Percentiles rank a stretch among this genome's conserved stretches.
These are phyloP conservation scores for Cryptoprocta ferox DNA, from an alignment of 2,797 vertebrate genomes.

Conservation along the genomic window DNA sequence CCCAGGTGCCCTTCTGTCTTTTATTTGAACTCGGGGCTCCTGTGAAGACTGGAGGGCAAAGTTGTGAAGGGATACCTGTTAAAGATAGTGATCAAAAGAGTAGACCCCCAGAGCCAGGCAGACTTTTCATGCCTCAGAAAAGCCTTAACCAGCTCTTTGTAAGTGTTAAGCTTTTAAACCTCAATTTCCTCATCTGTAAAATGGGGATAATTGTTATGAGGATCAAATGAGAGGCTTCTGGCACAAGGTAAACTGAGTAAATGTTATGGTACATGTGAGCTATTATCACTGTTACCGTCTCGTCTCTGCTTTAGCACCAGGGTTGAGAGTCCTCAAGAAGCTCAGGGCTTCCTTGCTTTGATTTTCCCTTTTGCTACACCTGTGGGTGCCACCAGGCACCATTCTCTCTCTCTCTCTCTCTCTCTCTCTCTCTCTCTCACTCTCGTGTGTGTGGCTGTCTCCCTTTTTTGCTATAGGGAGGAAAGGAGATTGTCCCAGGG, in stretches of 20 bases:
- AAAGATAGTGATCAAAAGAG: neutral
- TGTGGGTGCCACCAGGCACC: neutral
- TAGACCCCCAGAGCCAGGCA: neutral
- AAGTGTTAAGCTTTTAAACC: neutral
- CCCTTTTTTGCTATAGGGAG: constrained; percentile 3
- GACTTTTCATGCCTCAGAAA: neutral
- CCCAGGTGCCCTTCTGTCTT: neutral
- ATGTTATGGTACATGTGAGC: neutral
- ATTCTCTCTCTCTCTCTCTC: neutral
- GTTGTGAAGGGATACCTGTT: neutral
- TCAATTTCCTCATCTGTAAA: neutral
- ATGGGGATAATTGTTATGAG: neutral
- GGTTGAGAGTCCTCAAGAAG: neutral
- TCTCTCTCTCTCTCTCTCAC: neutral
- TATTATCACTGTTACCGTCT: neutral
- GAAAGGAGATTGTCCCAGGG: neutral
- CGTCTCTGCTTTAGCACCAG: neutral
- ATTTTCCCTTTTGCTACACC: neutral
- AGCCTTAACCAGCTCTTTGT: neutral
- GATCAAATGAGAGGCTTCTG: neutral
- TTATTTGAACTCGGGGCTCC: constrained; percentile 14
- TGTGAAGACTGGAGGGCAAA: neutral
- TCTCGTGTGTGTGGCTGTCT: neutral
- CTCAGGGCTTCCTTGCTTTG: neutral
- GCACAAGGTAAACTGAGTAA: neutral